Conservation (phyloP, 2,797 vertebrate genomes). For the Sebastolobus alascanus region DNA sequence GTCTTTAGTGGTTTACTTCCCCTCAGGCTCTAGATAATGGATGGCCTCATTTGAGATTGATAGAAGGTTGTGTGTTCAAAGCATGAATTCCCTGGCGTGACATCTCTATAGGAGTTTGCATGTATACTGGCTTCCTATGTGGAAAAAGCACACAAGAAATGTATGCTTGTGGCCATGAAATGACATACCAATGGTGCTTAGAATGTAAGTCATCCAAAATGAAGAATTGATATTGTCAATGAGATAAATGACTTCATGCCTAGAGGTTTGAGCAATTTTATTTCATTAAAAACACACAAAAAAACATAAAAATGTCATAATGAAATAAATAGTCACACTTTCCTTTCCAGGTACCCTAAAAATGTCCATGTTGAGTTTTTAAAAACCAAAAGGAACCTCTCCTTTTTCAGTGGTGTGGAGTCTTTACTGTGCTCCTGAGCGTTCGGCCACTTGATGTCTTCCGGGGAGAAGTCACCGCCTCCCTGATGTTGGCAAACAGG, state of each 20-base stretch:
- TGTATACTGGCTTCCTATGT: slow-evolving; percentile 2
- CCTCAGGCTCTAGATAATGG: slow-evolving; percentile 62
- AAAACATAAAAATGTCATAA: not conserved
- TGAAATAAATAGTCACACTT: not conserved
- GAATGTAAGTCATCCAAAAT: accelerated
- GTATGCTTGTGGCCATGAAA: not conserved
- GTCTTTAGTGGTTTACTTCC: slow-evolving; percentile 35
- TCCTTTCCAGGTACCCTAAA: not conserved
- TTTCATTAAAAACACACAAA: slow-evolving; percentile 44
- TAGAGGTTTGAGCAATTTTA: not conserved
- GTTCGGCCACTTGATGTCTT: slow-evolving; percentile 64
- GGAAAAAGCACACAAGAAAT: not conserved
- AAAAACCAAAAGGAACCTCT: not conserved
- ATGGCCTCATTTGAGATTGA: slow-evolving; percentile 48
- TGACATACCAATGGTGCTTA: not conserved
- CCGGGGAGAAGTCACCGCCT: slow-evolving; percentile 83
- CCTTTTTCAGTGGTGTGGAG: slow-evolving; percentile 48
- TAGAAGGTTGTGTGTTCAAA: not conserved
- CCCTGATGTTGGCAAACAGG: slow-evolving; percentile 89
- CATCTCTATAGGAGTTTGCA: slow-evolving; percentile 24
- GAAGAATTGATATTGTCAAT: not conserved
- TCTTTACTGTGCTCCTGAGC: slow-evolving; percentile 69
- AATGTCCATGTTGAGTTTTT: not conserved
- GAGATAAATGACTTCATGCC: not conserved
- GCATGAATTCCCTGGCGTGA: slow-evolving; percentile 36